Evolutionary conservation across 2,888 invertebrate species (phyloP), one percentile per base, ranked within the genome.

Genomic region (Leucophenga maculata): DNA sequence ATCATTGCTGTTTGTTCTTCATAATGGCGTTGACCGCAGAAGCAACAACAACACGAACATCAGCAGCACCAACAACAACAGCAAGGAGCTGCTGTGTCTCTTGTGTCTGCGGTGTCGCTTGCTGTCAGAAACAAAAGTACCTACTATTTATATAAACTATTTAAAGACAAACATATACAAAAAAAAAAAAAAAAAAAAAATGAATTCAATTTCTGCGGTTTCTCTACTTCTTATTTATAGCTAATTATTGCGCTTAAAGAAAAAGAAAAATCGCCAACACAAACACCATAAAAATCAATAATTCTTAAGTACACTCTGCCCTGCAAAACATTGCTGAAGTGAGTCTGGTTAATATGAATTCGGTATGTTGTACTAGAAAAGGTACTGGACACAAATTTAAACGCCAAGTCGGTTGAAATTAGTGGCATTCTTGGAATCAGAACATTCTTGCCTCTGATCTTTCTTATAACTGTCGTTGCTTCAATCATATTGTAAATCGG

Each of bases 11-110:
- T 16, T 18, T 50, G 50, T 6, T 44, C 39, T 16, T 32, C 46
- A 22, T 48, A 59, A 59, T 32, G 32, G 18, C 59, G 59, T 14
- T 32, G 26, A 66, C 31, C 57, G 52, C 68, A 59, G 50, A 16
- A 46, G 31, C 64, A 59, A 65, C 11, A 57, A 18, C 54, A 26
- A 48, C 22, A 59, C 57, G 39, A 26, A 31, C 65, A 67, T 68
- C 18, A 44, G 39, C 46, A 32, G 20, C 39, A 62, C 20, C 57
- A 70, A 57, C 66, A 68, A 55, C 44, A 65, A 60, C 44, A 18
- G 11, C 11, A 13, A 46, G 14, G 60, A 46, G 11, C 39, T 39
- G n/a, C n/a, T n/a, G n/a, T n/a, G 16, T 32, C 16, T 39, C 31
- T 9, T 60, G 32, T 60, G 11, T 39, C 39, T 39, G 39, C 39